Evolutionary conservation across 2,888 invertebrate genomes (phyloP).

Genomic region (Carpatolechia fugitivella): DNA sequence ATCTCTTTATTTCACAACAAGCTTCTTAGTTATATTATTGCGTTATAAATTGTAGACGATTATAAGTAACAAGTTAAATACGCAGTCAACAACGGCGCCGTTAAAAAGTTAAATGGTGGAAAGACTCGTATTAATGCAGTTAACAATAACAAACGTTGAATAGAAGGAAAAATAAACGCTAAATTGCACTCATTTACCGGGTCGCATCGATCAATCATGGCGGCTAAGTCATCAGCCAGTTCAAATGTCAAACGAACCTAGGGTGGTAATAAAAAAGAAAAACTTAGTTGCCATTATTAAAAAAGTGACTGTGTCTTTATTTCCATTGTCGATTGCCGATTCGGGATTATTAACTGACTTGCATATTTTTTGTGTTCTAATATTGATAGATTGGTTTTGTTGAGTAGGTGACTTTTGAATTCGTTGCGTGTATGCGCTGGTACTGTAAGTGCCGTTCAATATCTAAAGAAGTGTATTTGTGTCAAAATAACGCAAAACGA

Average conservation of each 20-base stretch:
- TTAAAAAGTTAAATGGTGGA: constrained; percentile 12
- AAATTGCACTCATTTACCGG: constrained; percentile 78
- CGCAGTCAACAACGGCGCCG: constrained; percentile 11
- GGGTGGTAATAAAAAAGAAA: constrained; percentile 76
- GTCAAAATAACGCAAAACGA: constrained; percentile 65
- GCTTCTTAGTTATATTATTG: no score
- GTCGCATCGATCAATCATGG: constrained; percentile 75
- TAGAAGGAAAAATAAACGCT: constrained; percentile 68
- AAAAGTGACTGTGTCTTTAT: constrained; percentile 79
- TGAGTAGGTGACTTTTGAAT: constrained; percentile 65
- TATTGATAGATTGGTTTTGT: constrained; percentile 79
- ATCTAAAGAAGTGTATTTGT: constrained; percentile 58
- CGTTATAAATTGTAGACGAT: not conserved
- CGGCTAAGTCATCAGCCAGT: constrained; percentile 75
- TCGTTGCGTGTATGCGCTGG: constrained; percentile 53
- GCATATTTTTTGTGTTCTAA: constrained; percentile 79
- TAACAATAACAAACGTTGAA: constrained; percentile 66
- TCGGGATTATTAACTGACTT: constrained; percentile 79
- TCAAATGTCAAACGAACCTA: constrained; percentile 78
- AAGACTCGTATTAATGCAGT: constrained; percentile 42
- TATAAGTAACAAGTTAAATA: not conserved
- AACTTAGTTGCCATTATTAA: constrained; percentile 76
- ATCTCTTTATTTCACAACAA: not conserved
- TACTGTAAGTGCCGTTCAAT: constrained; percentile 55
- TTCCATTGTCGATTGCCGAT: constrained; percentile 78